Evolutionary conservation across 2,113 vertebrate genomes (phyloP).

Genomic region (Phylloscopus whistleri): DNA sequence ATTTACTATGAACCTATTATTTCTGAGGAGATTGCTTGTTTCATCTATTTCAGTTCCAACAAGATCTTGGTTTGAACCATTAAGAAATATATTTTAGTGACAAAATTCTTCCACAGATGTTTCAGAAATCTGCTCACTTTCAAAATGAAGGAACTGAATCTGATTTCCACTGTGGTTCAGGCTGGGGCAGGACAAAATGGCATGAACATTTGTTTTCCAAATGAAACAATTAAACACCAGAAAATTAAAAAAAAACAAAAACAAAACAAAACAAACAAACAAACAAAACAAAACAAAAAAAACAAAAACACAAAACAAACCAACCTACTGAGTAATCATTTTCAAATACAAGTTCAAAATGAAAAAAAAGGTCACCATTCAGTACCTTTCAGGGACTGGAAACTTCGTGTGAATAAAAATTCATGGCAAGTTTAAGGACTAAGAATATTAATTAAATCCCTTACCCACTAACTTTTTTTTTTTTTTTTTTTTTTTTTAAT

Average conservation of each 20-base stretch:
- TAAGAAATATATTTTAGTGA: not conserved
- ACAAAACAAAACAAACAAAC: no score
- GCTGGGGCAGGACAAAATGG: not conserved
- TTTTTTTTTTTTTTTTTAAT: not conserved
- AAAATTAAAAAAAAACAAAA: not conserved
- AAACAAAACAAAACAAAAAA: no score
- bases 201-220: not conserved
- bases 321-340: not conserved
- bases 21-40: not conserved
- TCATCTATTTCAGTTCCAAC: not conserved
- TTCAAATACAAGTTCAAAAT: not conserved
- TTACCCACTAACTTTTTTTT: not conserved
- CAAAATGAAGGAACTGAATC: slow-evolving; percentile 3
- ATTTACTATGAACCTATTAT: not conserved
- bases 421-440: not conserved
- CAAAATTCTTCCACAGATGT: not conserved
- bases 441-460: not conserved
- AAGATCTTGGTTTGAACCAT: not conserved
- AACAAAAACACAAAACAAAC: no score
- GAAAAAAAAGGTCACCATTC: not conserved
- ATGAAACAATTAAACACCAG: not conserved
- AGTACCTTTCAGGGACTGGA: not conserved
- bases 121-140: not conserved
- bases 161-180: not conserved
- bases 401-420: not conserved